Conservation (phyloP, 2,888 invertebrate species). For the Mesorhabditis sp. region DNA sequence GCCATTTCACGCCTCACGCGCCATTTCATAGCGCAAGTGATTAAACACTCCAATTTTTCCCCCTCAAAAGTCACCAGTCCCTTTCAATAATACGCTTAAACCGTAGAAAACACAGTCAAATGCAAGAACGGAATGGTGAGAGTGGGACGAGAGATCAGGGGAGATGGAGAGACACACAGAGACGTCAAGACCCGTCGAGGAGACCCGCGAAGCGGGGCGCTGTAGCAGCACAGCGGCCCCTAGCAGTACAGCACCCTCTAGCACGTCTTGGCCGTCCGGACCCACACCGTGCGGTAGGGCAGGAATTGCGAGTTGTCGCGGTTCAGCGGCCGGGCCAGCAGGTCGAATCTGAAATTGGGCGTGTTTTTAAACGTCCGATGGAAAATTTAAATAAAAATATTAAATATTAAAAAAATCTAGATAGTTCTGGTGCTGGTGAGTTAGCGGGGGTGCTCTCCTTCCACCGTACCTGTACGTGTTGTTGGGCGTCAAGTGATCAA, state of each 20-base stretch:
- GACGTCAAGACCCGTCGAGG: not conserved
- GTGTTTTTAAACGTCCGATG: not conserved
- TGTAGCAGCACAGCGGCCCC: too few relatives aligned
- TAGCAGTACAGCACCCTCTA: not conserved
- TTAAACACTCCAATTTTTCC: too few relatives aligned
- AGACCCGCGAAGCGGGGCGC: too few relatives aligned
- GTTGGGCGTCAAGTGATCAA: conserved; percentile 26
- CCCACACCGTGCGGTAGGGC: conserved; percentile 46
- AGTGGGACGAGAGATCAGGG: too few relatives aligned
- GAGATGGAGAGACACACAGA: too few relatives aligned
- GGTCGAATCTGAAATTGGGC: conserved; percentile 22
- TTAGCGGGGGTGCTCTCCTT: not conserved
- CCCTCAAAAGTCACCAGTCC: too few relatives aligned
- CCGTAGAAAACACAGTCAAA: too few relatives aligned
- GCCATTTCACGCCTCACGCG: too few relatives aligned
- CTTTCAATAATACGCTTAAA: too few relatives aligned
- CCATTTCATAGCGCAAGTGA: too few relatives aligned
- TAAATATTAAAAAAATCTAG: not conserved
- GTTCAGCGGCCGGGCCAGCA: conserved; percentile 33
- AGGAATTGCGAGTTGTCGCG: conserved; percentile 28
- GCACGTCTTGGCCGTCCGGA: conserved; percentile 20
- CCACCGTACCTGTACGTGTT: conserved; percentile 31
- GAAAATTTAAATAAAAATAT: not conserved
- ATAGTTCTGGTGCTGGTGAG: not conserved
- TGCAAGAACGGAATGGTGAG: too few relatives aligned